Percentiles rank a stretch among this genome's conserved stretches.
phyloP scores from a whole-genome alignment of 2,797 vertebrate species.

The Oreochromis mossambicus region DNA sequence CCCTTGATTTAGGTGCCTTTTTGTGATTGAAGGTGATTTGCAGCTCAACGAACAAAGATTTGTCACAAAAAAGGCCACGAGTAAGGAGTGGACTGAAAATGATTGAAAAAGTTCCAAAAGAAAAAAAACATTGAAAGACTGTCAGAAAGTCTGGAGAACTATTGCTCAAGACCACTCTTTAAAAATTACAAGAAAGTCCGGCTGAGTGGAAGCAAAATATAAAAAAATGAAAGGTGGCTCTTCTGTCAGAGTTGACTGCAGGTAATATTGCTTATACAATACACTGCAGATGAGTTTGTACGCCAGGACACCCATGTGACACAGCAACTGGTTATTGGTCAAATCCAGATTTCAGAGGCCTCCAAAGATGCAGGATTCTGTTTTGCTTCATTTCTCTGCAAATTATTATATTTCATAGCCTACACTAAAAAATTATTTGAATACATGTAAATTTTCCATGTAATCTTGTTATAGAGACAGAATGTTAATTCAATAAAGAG shows the following conservation, averaged over 20 bases:
- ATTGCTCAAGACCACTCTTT: neutral
- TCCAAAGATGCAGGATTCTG: no score
- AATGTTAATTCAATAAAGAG: no score
- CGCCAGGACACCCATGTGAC: neutral
- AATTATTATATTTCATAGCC: no score
- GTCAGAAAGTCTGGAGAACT: neutral
- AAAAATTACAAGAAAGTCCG: neutral
- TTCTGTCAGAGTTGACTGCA: neutral
- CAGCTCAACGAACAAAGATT: fast-evolving
- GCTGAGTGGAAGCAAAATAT: neutral
- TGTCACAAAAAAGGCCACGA: fast-evolving
- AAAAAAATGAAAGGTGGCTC: neutral
- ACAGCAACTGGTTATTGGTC: neutral
- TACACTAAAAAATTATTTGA: no score
- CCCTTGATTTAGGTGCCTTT: neutral
- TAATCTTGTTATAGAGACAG: no score
- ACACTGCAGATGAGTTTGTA: neutral
- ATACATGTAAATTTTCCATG: no score
- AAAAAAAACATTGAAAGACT: neutral
- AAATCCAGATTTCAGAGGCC: neutral
- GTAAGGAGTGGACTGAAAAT: neutral
- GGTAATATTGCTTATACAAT: fast-evolving
- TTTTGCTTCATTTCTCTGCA: no score
- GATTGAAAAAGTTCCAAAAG: neutral
- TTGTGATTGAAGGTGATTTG: neutral